Evolutionary conservation across 2,113 vertebrate species (phyloP).

Genomic region (Fregetta grallaria): DNA sequence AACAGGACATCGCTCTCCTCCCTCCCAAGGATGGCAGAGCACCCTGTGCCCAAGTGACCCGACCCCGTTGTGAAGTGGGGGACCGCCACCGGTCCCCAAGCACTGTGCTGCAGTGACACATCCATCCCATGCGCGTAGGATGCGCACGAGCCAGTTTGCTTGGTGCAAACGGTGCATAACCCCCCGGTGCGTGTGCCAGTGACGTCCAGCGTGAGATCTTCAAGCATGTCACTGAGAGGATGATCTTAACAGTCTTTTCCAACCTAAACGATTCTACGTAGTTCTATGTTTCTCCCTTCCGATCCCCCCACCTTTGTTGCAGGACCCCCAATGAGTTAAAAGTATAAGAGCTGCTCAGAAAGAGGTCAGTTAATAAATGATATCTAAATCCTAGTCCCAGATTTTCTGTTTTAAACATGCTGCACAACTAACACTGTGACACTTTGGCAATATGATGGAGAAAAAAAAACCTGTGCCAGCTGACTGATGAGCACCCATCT

Average conservation of each 20-base stretch:
- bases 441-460: constrained; percentile 69
- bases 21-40: background rate
- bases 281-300: background rate
- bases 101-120: background rate
- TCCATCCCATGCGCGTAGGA: rapidly evolving
- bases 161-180: rapidly evolving
- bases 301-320: background rate
- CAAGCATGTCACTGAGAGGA: rapidly evolving
- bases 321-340: constrained; percentile 24
- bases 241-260: background rate
- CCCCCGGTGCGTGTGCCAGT: too few relatives aligned
- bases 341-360: constrained; percentile 19
- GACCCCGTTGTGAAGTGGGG: background rate
- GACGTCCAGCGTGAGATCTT: background rate
- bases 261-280: background rate
- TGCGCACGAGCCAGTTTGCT: background rate
- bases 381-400: constrained; percentile 54
- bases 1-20: background rate
- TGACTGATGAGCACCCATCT: constrained; percentile 68
- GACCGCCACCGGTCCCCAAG: background rate
- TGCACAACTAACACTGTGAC: constrained; percentile 67
- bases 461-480: constrained; percentile 35
- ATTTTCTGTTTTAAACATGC: constrained; percentile 67
- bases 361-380: constrained; percentile 50
- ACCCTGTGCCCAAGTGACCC: background rate